Evolutionary conservation across 2,113 vertebrate species (phyloP).

Genomic region (Actenoides lindsayi): DNA sequence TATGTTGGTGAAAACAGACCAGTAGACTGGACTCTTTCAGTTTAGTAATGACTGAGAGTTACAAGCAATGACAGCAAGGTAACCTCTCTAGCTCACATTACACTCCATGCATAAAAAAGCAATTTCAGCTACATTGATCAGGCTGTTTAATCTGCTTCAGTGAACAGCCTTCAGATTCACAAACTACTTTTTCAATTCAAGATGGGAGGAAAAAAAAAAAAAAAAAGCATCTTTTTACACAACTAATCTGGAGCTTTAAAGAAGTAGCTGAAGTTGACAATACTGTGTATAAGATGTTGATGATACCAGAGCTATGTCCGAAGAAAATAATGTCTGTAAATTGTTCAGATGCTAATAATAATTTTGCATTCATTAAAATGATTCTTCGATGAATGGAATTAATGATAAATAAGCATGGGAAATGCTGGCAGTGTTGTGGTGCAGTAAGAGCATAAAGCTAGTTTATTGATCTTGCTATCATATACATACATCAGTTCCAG

Average conservation of each 20-base stretch:
- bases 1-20: not conserved
- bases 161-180: not conserved
- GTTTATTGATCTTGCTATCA: not conserved
- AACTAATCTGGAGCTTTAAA: not conserved
- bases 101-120: not conserved
- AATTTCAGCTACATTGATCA: not conserved
- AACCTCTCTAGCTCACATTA: not conserved
- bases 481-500: not conserved
- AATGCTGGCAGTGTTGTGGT: not conserved
- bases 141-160: not conserved
- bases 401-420: not conserved
- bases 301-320: not conserved
- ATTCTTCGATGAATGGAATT: conserved; percentile 8
- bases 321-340: not conserved
- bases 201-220: not conserved
- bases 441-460: not conserved
- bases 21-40: not conserved
- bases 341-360: not conserved
- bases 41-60: not conserved
- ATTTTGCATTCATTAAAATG: not conserved
- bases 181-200: not conserved
- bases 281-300: fast-evolving
- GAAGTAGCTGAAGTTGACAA: not conserved
- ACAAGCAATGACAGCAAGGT: not conserved
- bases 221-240: not conserved